Percentiles rank a stretch among this genome's conserved stretches.
These are phyloP conservation scores for Amphimallon solstitiale DNA, from an alignment of 2,888 invertebrate species.

Conservation along the genomic window DNA sequence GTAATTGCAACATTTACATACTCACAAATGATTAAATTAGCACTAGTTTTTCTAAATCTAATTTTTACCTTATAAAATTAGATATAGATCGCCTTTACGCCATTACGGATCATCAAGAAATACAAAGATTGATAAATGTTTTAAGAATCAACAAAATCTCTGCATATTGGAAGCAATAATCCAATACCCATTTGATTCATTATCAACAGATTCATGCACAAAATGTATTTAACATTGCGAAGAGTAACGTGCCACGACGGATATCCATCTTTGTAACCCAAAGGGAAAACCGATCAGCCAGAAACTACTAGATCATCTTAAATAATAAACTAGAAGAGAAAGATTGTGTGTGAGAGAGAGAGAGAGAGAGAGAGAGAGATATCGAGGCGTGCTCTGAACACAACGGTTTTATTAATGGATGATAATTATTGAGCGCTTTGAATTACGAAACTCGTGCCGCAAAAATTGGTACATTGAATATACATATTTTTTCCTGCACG, in stretches of 20 bases:
- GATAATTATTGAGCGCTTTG: constrained; percentile 31
- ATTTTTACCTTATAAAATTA: too few relatives aligned
- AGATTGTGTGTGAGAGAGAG: neutral
- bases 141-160: too few relatives aligned
- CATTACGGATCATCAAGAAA: too few relatives aligned
- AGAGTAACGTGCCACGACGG: constrained; percentile 9
- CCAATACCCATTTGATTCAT: too few relatives aligned
- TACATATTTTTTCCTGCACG: constrained; percentile 6
- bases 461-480: constrained; percentile 26
- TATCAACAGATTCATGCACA: too few relatives aligned
- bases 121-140: too few relatives aligned
- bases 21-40: too few relatives aligned
- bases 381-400: constrained; percentile 15
- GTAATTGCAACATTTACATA: too few relatives aligned
- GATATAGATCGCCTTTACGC: too few relatives aligned
- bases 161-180: too few relatives aligned
- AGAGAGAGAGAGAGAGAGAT: too few relatives aligned
- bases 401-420: constrained; percentile 37
- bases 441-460: constrained; percentile 38
- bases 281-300: constrained; percentile 32
- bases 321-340: constrained; percentile 34
- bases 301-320: constrained; percentile 40
- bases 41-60: too few relatives aligned
- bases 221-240: neutral
- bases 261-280: constrained; percentile 7